A percentile compares a stretch with the other conserved stretches of the same genome.
phyloP scores from a whole-genome alignment of 2,113 vertebrate species.

The Barnardius zonarius region DNA sequence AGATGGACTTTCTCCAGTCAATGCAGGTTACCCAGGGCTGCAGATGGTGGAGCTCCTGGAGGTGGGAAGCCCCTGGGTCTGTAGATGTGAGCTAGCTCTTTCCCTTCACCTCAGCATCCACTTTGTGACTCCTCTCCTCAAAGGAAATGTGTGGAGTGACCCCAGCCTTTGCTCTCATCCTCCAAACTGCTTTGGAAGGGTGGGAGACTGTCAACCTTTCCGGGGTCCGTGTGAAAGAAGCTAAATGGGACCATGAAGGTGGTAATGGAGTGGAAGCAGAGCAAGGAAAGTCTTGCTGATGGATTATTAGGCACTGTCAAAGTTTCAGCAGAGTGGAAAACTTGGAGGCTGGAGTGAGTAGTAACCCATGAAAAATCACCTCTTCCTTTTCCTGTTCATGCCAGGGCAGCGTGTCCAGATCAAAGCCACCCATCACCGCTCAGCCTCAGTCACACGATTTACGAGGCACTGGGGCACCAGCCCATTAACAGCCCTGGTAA shows the following conservation, averaged over 20 bases:
- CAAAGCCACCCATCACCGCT: constrained; percentile 69
- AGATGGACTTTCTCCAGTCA: neutral
- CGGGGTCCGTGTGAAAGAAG: constrained; percentile 50
- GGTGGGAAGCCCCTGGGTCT: neutral
- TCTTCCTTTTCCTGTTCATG: constrained; percentile 79
- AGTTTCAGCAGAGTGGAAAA: constrained; percentile 80
- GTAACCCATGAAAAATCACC: constrained; percentile 77
- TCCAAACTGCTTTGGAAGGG: neutral
- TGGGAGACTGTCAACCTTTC: constrained; percentile 3
- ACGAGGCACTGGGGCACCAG: constrained; percentile 67
- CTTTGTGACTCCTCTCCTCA: neutral
- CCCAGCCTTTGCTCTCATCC: neutral
- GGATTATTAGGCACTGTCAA: constrained; percentile 79
- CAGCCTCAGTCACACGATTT: constrained; percentile 38
- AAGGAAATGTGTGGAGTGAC: neutral
- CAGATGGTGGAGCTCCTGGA: neutral
- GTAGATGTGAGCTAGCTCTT: neutral
- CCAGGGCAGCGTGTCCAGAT: constrained; percentile 77
- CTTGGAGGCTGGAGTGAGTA: constrained; percentile 67
- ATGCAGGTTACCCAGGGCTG: neutral
- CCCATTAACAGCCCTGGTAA: constrained; percentile 71
- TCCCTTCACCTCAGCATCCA: neutral
- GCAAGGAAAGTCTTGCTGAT: constrained; percentile 58
- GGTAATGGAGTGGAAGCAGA: constrained; percentile 45
- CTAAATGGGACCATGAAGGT: constrained; percentile 44